phyloP scores from a whole-genome alignment of 1,140 invertebrate genomes.

The Chelonus insularis region DNA sequence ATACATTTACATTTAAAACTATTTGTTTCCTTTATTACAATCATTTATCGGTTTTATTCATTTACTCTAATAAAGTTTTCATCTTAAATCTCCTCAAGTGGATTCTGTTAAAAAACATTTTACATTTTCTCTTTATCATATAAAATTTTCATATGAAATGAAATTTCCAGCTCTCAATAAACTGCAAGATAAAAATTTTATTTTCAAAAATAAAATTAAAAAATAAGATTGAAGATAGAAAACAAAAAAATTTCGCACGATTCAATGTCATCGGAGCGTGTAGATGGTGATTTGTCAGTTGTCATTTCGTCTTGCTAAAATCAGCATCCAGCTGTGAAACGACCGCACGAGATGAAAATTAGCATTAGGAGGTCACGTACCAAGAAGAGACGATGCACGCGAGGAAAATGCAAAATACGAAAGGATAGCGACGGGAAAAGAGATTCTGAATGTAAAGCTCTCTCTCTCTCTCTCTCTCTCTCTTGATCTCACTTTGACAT shows the following conservation, averaged over 20 bases:
- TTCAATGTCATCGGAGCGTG: conserved; percentile 3
- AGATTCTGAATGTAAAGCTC: background rate
- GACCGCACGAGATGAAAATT: conserved; percentile 18
- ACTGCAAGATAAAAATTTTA: too few relatives aligned
- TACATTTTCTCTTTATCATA: too few relatives aligned
- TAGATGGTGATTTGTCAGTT: conserved; percentile 12
- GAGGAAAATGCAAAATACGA: conserved; percentile 1
- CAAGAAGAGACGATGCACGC: background rate
- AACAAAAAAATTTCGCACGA: conserved; percentile 1
- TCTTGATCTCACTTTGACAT: background rate
- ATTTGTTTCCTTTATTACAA: background rate
- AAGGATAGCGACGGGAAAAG: background rate
- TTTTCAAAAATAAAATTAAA: background rate
- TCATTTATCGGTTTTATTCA: too few relatives aligned
- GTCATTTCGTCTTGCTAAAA: conserved; percentile 14
- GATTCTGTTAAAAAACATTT: too few relatives aligned
- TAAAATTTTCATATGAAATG: too few relatives aligned
- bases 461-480: too few relatives aligned
- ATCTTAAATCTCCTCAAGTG: too few relatives aligned
- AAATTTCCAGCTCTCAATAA: too few relatives aligned
- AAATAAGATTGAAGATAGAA: conserved; percentile 2
- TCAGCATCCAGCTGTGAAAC: conserved; percentile 23
- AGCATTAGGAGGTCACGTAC: conserved; percentile 13
- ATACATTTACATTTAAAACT: background rate
- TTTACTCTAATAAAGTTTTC: too few relatives aligned